These are phyloP conservation scores for Dicaeum eximium DNA, from an alignment of 2,113 vertebrate genomes.

Conservation along the genomic window DNA sequence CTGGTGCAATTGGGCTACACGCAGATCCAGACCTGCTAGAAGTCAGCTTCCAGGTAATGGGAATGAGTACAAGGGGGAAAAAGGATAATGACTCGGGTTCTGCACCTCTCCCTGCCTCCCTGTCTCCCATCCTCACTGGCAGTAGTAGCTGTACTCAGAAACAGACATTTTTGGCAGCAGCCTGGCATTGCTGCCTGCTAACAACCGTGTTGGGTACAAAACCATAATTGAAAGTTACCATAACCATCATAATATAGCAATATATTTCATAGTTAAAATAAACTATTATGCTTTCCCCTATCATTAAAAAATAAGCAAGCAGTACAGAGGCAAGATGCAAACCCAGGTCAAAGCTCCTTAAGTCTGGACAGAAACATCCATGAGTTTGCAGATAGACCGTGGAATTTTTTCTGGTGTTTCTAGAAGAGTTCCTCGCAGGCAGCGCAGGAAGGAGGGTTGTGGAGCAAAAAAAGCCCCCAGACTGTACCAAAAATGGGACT, in stretches of 20 bases:
- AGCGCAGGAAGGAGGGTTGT: background rate
- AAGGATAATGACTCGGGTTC: background rate
- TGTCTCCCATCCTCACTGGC: background rate
- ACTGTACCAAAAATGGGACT: background rate
- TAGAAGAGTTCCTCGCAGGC: background rate
- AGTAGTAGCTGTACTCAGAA: constrained; percentile 68
- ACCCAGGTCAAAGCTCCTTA: constrained; percentile 47
- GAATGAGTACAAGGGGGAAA: background rate
- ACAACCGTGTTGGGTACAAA: constrained; percentile 59
- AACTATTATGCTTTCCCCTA: constrained; percentile 77
- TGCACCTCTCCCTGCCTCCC: background rate
- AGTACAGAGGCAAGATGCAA: constrained; percentile 70
- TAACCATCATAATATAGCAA: constrained; percentile 77
- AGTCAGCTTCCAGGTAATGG: background rate
- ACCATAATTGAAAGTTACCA: constrained; percentile 70
- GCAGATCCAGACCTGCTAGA: background rate
- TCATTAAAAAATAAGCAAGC: constrained; percentile 71
- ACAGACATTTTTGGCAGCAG: constrained; percentile 57
- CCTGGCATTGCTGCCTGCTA: background rate
- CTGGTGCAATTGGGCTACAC: background rate
- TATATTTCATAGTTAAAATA: constrained; percentile 81
- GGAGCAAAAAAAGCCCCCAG: background rate
- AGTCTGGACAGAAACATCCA: constrained; percentile 19
- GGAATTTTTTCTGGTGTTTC: background rate
- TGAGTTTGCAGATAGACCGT: background rate